Percentiles rank a stretch among this genome's conserved stretches.
phyloP scores from a whole-genome alignment of 2,113 vertebrate genomes.

The Kryptolebias marmoratus region DNA sequence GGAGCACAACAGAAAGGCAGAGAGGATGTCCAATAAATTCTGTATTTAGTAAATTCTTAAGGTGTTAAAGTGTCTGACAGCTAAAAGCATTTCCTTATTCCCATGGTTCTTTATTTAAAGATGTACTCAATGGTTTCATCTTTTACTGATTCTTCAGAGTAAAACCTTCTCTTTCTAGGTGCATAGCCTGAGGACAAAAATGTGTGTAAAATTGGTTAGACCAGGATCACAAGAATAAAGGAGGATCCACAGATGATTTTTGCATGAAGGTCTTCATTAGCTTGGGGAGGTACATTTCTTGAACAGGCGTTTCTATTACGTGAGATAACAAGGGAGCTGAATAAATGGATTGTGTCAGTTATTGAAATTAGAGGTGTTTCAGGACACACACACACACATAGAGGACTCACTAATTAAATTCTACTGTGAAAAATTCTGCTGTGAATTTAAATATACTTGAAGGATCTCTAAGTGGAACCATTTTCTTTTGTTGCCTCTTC shows the following conservation, averaged over 20 bases:
- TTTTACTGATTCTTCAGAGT: conserved; percentile 22
- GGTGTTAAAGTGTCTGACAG: background rate
- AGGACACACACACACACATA: conserved; percentile 8
- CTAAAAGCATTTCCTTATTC: background rate
- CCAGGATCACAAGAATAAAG: conserved; percentile 36
- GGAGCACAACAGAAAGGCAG: background rate
- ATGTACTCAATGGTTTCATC: conserved; percentile 26
- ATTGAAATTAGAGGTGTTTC: conserved; percentile 27
- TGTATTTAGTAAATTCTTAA: background rate
- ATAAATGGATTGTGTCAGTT: conserved; percentile 30
- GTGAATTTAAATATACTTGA: conserved; percentile 11
- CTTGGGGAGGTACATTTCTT: conserved; percentile 22
- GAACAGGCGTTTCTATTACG: conserved; percentile 16
- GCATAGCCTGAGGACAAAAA: conserved; percentile 26
- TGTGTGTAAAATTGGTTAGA: conserved; percentile 37
- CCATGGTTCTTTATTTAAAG: conserved; percentile 29
- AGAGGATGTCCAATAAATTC: background rate
- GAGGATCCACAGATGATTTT: conserved; percentile 13
- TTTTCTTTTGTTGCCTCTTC: background rate
- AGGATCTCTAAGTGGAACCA: conserved; percentile 2
- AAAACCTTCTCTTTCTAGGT: conserved; percentile 7
- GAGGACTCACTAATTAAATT: conserved; percentile 25
- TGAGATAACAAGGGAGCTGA: conserved; percentile 14
- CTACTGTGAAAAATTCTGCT: conserved; percentile 13
- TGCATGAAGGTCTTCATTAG: conserved; percentile 28